phyloP scores from a whole-genome alignment of 1,140 invertebrate genomes.

The Trichomalopsis sarcophagae region DNA sequence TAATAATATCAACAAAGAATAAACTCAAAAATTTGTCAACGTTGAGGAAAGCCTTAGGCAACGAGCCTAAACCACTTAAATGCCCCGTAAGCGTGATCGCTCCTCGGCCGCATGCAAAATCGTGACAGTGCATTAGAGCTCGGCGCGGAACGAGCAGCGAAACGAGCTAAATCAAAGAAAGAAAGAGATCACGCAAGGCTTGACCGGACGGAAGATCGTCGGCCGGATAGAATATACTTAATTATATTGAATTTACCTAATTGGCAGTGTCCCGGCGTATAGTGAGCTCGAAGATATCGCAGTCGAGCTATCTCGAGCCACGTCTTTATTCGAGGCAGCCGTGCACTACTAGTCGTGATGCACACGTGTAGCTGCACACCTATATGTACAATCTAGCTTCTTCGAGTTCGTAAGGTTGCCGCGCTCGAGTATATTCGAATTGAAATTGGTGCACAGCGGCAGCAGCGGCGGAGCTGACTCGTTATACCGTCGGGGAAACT shows the following conservation, averaged over 20 bases:
- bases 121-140: constrained; percentile 19
- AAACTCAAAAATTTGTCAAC: neutral
- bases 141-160: neutral
- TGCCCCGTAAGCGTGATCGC: no score
- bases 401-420: constrained; percentile 12
- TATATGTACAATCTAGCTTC: neutral
- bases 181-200: constrained; percentile 44
- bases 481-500: constrained; percentile 40
- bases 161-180: constrained; percentile 28
- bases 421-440: constrained; percentile 50
- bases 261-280: constrained; percentile 52
- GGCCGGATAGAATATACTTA: constrained; percentile 60
- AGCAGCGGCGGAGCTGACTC: constrained; percentile 25
- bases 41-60: neutral
- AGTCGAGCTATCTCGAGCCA: constrained; percentile 53
- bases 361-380: neutral
- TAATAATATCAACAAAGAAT: no score
- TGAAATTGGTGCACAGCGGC: constrained; percentile 51
- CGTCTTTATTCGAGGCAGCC: constrained; percentile 55
- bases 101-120: constrained; percentile 6
- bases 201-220: constrained; percentile 50
- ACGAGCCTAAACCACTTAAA: no score
- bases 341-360: neutral
- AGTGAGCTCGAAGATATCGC: constrained; percentile 52
- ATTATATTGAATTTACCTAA: constrained; percentile 65